These are phyloP conservation scores for Meloe dianella DNA, from an alignment of 2,888 invertebrate species.

Conservation along the genomic window DNA sequence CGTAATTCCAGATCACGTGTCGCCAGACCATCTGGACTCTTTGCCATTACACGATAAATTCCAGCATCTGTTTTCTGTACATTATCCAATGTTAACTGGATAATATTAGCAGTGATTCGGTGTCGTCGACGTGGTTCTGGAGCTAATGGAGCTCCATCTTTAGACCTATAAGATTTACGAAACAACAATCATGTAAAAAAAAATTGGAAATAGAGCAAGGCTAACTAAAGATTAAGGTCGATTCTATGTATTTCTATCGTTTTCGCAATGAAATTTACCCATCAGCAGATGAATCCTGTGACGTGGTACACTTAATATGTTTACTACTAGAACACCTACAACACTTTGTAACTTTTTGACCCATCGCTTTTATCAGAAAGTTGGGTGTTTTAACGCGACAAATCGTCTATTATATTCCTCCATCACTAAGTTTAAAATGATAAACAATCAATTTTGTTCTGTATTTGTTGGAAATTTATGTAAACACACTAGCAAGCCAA, in stretches of 20 bases:
- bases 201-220: not conserved
- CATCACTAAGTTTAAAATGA: not conserved
- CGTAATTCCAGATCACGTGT: slow-evolving; percentile 64
- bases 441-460: not conserved
- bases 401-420: not conserved
- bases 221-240: not conserved
- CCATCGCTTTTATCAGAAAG: slow-evolving; percentile 45
- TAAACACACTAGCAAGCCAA: slow-evolving; percentile 27
- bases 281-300: slow-evolving; percentile 46
- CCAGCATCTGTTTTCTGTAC: slow-evolving; percentile 76
- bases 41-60: slow-evolving; percentile 74
- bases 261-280: slow-evolving; percentile 42
- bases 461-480: slow-evolving; percentile 8
- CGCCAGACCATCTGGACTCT: slow-evolving; percentile 64
- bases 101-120: slow-evolving; percentile 67
- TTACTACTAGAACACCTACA: slow-evolving; percentile 56
- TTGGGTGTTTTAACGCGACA: not conserved
- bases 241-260: not conserved
- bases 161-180: slow-evolving; percentile 56
- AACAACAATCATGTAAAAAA: slow-evolving; percentile 22
- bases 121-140: slow-evolving; percentile 69
- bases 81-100: slow-evolving; percentile 78
- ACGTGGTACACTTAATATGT: slow-evolving; percentile 45
- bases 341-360: slow-evolving; percentile 59
- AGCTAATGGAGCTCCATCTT: slow-evolving; percentile 69